A percentile compares a stretch with the other conserved stretches of the same genome.
phyloP scores from a whole-genome alignment of 1,140 invertebrate genomes.

The Euwallacea fornicatus region DNA sequence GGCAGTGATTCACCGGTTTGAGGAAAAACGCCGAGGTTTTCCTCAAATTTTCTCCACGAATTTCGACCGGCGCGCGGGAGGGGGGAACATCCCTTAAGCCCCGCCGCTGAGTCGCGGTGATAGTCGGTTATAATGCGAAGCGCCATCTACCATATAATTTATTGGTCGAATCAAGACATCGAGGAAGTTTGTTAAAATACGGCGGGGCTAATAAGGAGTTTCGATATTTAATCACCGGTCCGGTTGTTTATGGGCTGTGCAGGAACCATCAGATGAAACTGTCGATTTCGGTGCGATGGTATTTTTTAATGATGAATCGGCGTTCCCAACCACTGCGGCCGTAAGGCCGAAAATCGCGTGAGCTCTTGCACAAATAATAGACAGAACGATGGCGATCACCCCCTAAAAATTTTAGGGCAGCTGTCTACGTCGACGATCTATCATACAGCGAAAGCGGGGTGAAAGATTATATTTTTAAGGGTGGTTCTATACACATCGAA shows the following conservation, averaged over 20 bases:
- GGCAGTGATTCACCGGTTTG: too few relatives aligned
- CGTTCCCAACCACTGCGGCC: background rate
- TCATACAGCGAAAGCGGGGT: conserved; percentile 19
- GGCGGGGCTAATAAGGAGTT: conserved; percentile 22
- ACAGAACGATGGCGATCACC: conserved; percentile 26
- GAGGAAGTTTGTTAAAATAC: conserved; percentile 25
- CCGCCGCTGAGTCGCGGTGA: background rate
- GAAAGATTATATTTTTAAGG: conserved; percentile 37
- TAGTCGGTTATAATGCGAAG: too few relatives aligned
- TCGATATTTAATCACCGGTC: conserved; percentile 25
- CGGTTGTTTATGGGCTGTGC: conserved; percentile 22
- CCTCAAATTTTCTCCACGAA: too few relatives aligned
- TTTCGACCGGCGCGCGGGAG: too few relatives aligned
- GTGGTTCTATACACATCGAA: conserved; percentile 11
- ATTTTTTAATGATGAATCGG: conserved; percentile 5
- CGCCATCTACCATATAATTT: conserved; percentile 21
- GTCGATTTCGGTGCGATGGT: background rate
- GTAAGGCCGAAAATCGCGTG: conserved; percentile 19
- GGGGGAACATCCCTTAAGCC: too few relatives aligned
- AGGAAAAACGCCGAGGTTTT: too few relatives aligned
- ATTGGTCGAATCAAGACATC: conserved; percentile 22
- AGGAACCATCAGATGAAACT: background rate
- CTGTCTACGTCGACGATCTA: conserved; percentile 27
- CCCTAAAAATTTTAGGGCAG: conserved; percentile 29
- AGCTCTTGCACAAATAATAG: conserved; percentile 23